phyloP scores from a whole-genome alignment of 1,140 invertebrate species.

The Medauroidea extradentata region DNA sequence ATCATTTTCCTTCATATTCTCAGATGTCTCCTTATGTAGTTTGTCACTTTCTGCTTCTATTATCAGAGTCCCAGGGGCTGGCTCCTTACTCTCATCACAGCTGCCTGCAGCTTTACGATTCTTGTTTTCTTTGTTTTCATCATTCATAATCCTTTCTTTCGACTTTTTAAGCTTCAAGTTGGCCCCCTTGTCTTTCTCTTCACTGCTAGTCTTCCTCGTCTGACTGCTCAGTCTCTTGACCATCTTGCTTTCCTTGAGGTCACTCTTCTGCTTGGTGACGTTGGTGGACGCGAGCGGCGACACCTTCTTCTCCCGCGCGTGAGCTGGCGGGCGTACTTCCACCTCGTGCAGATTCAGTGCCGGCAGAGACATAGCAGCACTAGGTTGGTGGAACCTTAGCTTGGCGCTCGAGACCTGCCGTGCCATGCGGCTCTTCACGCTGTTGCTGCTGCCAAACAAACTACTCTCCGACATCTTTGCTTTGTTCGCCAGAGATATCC shows the following conservation, averaged over 20 bases:
- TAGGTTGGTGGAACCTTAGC: constrained; percentile 49
- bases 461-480: constrained; percentile 17
- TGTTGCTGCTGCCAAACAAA: constrained; percentile 19
- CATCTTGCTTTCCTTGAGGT: constrained; percentile 4
- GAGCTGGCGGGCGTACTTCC: background rate
- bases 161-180: background rate
- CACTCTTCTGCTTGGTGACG: background rate
- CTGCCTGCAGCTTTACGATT: background rate
- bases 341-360: constrained; percentile 40
- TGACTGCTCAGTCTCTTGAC: background rate
- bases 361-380: constrained; percentile 52
- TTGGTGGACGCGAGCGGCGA: background rate
- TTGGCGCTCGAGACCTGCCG: background rate
- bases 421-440: constrained; percentile 4
- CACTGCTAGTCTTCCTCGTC: background rate
- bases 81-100: too few species aligned
- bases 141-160: constrained; percentile 12
- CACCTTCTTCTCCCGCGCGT: constrained; percentile 4
- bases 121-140: background rate
- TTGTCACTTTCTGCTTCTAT: constrained; percentile 34
- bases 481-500: constrained; percentile 3
- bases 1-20: constrained; percentile 54
- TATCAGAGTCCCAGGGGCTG: too few species aligned
- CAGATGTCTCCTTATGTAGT: constrained; percentile 37
- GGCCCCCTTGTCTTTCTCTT: constrained; percentile 5